Base-by-base conservation (phyloP, 2,888 invertebrate species). In the Kuschelorhynchus macadamiae region DNA sequence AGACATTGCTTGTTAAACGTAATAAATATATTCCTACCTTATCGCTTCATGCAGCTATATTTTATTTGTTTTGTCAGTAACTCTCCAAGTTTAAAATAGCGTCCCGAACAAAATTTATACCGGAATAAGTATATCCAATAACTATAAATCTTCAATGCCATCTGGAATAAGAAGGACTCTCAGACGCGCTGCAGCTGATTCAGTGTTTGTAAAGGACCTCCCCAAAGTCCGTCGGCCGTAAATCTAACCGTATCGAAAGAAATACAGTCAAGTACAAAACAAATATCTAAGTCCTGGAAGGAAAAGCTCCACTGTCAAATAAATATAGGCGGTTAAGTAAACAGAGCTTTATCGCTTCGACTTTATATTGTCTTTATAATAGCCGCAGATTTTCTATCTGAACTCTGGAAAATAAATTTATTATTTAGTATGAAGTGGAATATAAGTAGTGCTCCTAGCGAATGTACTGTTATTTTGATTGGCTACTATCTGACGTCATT, bases 191-290 rank as follows among this genome's bases (percentile, higher is more conserved):
- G 63, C 63, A 68, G 68, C 63, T 68, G 68, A 68, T 68, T 68
- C 68, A 64, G 63, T 68, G 68, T 68, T 68, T 68, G 68, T 68
- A 63, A 63, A 68, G 68, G 68, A 64, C 68, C 68, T 61, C 61
- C 62, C 67, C 30, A 47, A 63, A 64, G 68, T 59, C 68, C 59
- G 56, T 47, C 46, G 49, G 53, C 53, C 57, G 68, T 68, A 68
- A 68, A 68, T 68, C 57, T 68, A 52, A 59, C 63, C 59, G 68
- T 67, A 67, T 64, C 68, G 68, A 68, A 68, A 68, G 68, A 68
- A 68, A 68, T 68, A 68, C 68, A 68, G 63, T 68, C 63, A 59
- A 68, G 68, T 64, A 64, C 68, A 68, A 63, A 68, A 59, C 63
- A 68, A 68, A 68, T 63, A 68, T 57, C 67, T 30, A 49, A 55